Base-by-base conservation (phyloP, 2,113 vertebrate genomes). In the Rafetus swinhoei region DNA sequence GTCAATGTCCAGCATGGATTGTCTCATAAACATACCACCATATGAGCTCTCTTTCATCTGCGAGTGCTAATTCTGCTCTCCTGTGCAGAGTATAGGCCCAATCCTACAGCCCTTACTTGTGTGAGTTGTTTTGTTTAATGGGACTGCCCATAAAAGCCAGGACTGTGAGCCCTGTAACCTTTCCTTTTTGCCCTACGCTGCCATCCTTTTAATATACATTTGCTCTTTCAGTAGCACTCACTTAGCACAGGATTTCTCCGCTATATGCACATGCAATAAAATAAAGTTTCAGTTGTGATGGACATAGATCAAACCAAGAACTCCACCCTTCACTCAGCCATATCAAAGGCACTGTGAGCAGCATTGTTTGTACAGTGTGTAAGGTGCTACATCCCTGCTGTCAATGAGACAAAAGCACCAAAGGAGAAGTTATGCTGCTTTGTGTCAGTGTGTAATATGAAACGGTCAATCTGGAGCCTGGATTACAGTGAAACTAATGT, bases 11-110 rank as follows among this genome's bases (percentile, higher is more conserved):
- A 39, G n/a, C 69, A 22, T 32, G 11, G 1, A 45, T 7, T 12
- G 24, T 60, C 60, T n/a, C 45, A 32, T 22, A 29, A 15, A 0
- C 1, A 69, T 21, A 50, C 0, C 0, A 9, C 0, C 1, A 0
- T 2, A 1, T 12, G n/a, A 86, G 62, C 7, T 4, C 8, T 29
- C 22, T 54, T 32, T 21, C 65, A 69, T 69, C 32, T 69, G 32
- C 16, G 65, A n/a, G 65, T 69, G 7, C n/a, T 69, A 35, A 4
- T 69, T 18, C 15, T 9, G 6, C 29, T 62, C 60, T 32, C 27
- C 29, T 12, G 5, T 32, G 60, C 60, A 62, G 60, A 15, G 60
- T 15, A 15, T n/a, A 32, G 65, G 65, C 65, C 65, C 32, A 9
- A 18, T 69, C 65, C 16, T n/a, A 69, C 16, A n/a, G 9, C 65